Base-by-base conservation (phyloP, 2,797 vertebrate genomes). In the Falco biarmicus region DNA sequence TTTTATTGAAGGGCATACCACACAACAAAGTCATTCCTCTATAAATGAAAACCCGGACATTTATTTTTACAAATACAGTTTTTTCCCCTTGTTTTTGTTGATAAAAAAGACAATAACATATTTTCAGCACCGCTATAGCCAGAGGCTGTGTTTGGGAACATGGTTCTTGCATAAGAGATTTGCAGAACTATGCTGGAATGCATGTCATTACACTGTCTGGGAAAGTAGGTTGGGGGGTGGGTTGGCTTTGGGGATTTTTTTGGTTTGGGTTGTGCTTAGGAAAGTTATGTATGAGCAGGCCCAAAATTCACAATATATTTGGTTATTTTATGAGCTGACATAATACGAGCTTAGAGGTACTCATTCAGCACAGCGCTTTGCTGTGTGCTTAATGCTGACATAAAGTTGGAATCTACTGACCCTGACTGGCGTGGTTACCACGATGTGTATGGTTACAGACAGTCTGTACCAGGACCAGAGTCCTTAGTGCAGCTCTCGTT, bases 21-120 rank as follows among this genome's bases (percentile, higher is more conserved):
- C 82, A 81, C 60, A 65, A 93, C 78, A 97, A 97, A 96, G 93
- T 77, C 79, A 96, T 95, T 83, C 84, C 81, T 93, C 61, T 83
- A 91, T 91, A 97, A 97, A 97, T 97, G 88, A 97, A 97, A 98
- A 96, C 74, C 90, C 94, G 96, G 82, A 41, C 68, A 29, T 95
- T 97, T 96, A 87, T 95, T 97, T 97, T 89, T 89, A 95, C 73
- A 96, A 96, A 95, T 82, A 95, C 93, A 45, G 26, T 0, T 3
- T 87, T 87, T 88, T 11, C 4, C 25, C 47, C 82, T 63, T 89
- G 74, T 96, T 90, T 91, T 94, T 91, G 32, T 83, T 60, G 41
- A 86, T 84, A 74, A 96, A 96, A 91, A 95, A 92, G 76, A 73
- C 29, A 63, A 87, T 68, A 94, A 74, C 81, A 93, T 96, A 91